A percentile compares a stretch with the other conserved stretches of the same genome.
These are phyloP conservation scores for Carapus acus DNA, from an alignment of 2,797 vertebrate species.

Conservation along the genomic window DNA sequence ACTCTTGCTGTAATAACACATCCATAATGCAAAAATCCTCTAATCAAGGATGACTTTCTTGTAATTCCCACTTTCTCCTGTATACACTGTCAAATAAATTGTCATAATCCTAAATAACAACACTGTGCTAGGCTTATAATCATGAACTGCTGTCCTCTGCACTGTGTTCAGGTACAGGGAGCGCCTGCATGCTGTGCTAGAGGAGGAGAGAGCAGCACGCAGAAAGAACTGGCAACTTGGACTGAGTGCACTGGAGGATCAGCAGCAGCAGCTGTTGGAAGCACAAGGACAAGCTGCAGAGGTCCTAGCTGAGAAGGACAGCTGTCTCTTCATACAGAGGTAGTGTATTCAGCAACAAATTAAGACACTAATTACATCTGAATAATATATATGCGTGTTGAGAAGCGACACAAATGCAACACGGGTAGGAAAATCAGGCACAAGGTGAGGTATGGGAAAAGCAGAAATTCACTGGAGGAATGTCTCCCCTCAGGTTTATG, in stretches of 20 bases:
- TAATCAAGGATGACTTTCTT: too few relatives aligned
- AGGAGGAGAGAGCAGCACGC: conserved; percentile 51
- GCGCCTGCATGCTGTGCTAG: conserved; percentile 49
- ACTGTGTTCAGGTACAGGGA: conserved; percentile 54
- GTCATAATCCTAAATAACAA: too few relatives aligned
- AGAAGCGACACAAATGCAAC: too few relatives aligned
- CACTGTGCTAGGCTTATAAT: background rate
- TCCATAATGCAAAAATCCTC: too few relatives aligned
- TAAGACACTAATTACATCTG: background rate
- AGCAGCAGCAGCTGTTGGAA: conserved; percentile 59
- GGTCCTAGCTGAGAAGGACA: conserved; percentile 53
- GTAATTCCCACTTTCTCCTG: too few relatives aligned
- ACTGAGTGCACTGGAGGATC: conserved; percentile 48
- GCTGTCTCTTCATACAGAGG: conserved; percentile 62
- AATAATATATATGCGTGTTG: too few relatives aligned
- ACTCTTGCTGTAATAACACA: too few relatives aligned
- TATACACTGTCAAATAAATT: too few relatives aligned
- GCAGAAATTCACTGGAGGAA: too few relatives aligned
- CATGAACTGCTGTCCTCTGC: background rate
- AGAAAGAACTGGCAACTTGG: conserved; percentile 54
- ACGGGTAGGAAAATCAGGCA: too few relatives aligned
- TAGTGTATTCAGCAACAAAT: conserved; percentile 14
- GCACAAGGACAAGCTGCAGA: conserved; percentile 41
- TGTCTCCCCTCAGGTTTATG: conserved; percentile 49
- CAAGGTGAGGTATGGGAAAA: too few relatives aligned